A percentile compares a stretch with the other conserved stretches of the same genome.
These are phyloP conservation scores for Mercenaria mercenaria DNA, from an alignment of 1,140 invertebrate genomes.

Conservation along the genomic window DNA sequence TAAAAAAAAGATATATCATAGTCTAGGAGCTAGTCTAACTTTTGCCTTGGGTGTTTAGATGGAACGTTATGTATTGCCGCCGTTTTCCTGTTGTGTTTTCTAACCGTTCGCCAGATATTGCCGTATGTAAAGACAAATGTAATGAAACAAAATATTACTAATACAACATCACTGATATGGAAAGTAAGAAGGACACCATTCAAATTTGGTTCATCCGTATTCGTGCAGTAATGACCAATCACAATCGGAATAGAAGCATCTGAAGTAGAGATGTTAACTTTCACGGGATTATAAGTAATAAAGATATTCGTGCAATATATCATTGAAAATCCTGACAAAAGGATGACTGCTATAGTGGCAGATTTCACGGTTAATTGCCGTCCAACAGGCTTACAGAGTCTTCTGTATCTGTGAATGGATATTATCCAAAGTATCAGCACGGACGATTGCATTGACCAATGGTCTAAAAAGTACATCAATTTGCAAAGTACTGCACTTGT, in stretches of 20 bases:
- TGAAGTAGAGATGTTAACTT: neutral
- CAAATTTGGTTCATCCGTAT: neutral
- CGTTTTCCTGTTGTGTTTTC: neutral
- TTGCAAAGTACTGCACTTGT: neutral
- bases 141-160: neutral
- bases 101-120: neutral
- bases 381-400: neutral
- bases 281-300: neutral
- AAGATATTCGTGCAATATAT: neutral
- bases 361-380: neutral
- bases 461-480: neutral
- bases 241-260: neutral
- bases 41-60: no score
- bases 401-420: constrained; percentile 11
- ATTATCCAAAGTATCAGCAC: neutral
- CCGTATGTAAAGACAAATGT: constrained; percentile 18
- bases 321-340: neutral
- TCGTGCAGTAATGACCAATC: constrained; percentile 19
- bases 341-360: neutral
- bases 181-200: neutral
- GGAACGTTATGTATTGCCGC: no score
- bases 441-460: neutral
- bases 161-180: neutral
- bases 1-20: no score
- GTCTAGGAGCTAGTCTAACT: neutral